Base-by-base conservation (phyloP, 2,113 vertebrate species). In the Typhlomys cinereus region DNA sequence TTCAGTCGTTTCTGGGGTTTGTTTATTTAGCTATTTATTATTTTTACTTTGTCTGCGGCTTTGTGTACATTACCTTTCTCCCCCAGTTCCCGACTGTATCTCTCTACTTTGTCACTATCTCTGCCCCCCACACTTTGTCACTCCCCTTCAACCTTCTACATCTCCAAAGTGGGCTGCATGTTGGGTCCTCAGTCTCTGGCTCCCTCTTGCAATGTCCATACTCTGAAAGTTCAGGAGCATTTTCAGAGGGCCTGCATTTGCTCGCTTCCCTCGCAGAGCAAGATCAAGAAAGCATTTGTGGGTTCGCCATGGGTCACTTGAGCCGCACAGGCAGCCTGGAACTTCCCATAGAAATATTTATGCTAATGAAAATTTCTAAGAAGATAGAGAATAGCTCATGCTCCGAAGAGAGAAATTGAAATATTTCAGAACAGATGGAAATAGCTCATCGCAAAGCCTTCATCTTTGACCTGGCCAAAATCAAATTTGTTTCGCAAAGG, bases 401-500 rank as follows among this genome's bases (percentile, higher is more conserved):
- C 48, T 64, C 64, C 46, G 87, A 76, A 67, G 12, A 71, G 57
- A 74, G 79, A 84, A 61, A 66, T 3, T 7, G 46, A 82, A 86
- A 82, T 71, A 44, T 59, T 74, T 67, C 44, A 83, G 61, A 84
- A 48, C 9, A 80, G 14, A 31, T 15, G 18, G 20, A 80, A 87
- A 93, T 36, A 7, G 10, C 39, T 61, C 1, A 54, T 25, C 13
- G 57, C 44, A 61, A 66, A 82, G 64, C 59, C 31, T 50, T 69
- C 48, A 75, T 50, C 44, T 70, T 89, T 89, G 46, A n/a, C 83
- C 84, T 76, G 57, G 84, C 18, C 44, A 69, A 36, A 36, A 57
- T 39, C 34, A 31, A 84, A 92, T 67, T 81, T 84, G 69, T 57
- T 88, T 79, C 46, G 36, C 21, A 88, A 85, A 89, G 20, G 6